phyloP scores from a whole-genome alignment of 53 echinoderm and acorn worm genomes.

The Zoroaster sp. region DNA sequence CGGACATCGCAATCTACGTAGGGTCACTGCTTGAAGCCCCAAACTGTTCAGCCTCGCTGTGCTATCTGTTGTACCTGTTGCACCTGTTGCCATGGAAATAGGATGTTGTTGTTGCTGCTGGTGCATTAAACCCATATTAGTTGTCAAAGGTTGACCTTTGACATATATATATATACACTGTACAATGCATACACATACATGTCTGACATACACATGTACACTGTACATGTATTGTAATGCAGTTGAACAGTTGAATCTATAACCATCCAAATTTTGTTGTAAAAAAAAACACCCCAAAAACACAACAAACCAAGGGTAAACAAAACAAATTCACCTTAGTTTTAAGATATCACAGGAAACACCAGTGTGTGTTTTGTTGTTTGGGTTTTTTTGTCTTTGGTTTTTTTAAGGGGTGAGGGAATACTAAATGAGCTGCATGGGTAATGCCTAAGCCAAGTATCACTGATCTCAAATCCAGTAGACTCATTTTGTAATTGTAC shows the following conservation, averaged over 20 bases:
- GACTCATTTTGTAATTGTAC: no score
- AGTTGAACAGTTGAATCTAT: not conserved
- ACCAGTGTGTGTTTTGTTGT: not conserved
- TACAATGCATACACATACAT: not conserved
- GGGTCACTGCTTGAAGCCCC: not conserved
- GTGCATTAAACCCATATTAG: not conserved
- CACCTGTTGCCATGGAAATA: not conserved
- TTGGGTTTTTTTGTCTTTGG: not conserved
- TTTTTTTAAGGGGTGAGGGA: not conserved
- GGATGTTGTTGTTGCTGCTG: not conserved
- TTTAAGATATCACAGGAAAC: not conserved
- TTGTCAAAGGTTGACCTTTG: not conserved
- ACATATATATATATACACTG: not conserved
- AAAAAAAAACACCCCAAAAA: no score
- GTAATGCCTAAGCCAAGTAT: not conserved
- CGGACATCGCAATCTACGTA: not conserved
- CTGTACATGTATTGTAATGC: not conserved
- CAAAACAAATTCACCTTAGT: not conserved
- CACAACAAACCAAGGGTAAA: not conserved
- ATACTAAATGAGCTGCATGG: not conserved
- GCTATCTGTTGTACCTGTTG: not conserved
- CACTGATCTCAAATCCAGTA: not conserved
- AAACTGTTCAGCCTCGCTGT: not conserved
- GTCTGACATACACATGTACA: not conserved
- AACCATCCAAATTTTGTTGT: no score